Percentiles rank a stretch among this genome's conserved stretches.
Conservation (phyloP, 1,140 invertebrate species). For the Ridgeia piscesae region DNA sequence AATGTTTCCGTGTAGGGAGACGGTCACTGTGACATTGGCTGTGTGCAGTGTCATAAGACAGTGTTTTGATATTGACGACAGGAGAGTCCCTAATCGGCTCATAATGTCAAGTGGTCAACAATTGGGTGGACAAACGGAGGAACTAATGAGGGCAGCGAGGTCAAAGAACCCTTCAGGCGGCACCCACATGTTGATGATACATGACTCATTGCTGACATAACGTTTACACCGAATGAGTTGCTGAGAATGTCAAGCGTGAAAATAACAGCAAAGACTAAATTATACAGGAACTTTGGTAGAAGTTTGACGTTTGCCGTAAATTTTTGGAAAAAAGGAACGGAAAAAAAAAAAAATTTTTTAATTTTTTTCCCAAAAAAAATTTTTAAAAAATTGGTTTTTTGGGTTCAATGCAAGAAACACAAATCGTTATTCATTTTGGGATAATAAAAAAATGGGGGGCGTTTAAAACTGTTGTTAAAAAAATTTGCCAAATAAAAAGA, state of each 20-base stretch:
- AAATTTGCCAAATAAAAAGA: no score
- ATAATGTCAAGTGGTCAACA: not conserved
- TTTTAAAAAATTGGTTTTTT: no score
- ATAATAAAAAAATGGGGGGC: no score
- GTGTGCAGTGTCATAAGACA: not conserved
- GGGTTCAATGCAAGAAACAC: no score
- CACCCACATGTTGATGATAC: not conserved
- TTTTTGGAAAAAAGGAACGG: not conserved
- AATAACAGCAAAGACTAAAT: no score
- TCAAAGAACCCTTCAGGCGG: not conserved
- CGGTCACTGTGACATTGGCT: no score
- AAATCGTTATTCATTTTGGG: no score
- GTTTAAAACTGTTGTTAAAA: no score
- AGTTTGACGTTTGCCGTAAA: not conserved
- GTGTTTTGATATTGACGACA: not conserved
- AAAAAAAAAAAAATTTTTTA: no score
- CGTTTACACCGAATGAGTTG: not conserved
- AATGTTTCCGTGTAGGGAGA: no score
- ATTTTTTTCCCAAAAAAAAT: no score
- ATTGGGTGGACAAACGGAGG: not conserved
- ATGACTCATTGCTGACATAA: not conserved
- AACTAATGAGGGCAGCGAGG: not conserved
- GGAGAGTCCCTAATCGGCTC: not conserved
- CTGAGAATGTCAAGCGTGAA: no score
- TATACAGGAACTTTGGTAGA: not conserved